Evolutionary conservation across 2,888 invertebrate genomes (phyloP).

Genomic region (Hedychridium roseum): DNA sequence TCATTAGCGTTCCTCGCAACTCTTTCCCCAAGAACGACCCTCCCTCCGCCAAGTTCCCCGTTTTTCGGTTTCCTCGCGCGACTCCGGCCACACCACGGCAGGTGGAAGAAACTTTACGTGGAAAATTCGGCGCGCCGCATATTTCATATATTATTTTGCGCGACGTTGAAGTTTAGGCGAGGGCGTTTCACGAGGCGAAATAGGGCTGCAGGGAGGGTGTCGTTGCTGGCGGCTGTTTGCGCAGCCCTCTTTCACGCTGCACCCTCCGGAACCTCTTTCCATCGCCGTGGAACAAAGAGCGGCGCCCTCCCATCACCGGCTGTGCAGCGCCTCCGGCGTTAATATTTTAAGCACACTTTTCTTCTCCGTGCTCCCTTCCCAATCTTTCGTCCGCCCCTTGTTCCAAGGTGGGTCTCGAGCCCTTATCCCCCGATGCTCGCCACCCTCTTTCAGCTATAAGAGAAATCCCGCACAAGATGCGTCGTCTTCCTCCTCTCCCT

Average conservation of each 20-base stretch:
- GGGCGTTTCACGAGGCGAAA: conserved; percentile 6
- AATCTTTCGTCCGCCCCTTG: conserved; percentile 17
- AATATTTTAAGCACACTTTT: conserved; percentile 64
- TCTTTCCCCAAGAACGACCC: conserved; percentile 19
- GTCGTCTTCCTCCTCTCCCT: conserved; percentile 14
- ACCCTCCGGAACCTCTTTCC: conserved; percentile 26
- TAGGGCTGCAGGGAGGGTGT: conserved; percentile 13
- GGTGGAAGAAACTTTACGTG: conserved; percentile 40
- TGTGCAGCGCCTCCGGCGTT: conserved; percentile 59
- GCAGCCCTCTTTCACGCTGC: conserved; percentile 42
- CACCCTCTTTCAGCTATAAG: no score
- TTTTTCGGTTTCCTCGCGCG: background rate
- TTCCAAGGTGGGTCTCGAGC: no score
- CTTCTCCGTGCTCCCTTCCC: conserved; percentile 39
- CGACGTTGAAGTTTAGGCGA: conserved; percentile 37
- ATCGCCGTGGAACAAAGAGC: conserved; percentile 58
- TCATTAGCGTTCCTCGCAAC: conserved; percentile 54
- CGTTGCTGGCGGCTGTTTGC: conserved; percentile 57
- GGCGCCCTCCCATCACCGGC: conserved; percentile 28
- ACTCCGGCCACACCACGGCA: conserved; percentile 27
- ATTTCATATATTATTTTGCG: conserved; percentile 63
- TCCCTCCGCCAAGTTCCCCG: conserved; percentile 24
- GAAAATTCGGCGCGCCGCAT: conserved; percentile 53
- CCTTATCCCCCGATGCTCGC: no score
- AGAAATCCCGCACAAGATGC: no score